Conservation (phyloP, 2,113 vertebrate genomes). For the Heterocephalus glaber region DNA sequence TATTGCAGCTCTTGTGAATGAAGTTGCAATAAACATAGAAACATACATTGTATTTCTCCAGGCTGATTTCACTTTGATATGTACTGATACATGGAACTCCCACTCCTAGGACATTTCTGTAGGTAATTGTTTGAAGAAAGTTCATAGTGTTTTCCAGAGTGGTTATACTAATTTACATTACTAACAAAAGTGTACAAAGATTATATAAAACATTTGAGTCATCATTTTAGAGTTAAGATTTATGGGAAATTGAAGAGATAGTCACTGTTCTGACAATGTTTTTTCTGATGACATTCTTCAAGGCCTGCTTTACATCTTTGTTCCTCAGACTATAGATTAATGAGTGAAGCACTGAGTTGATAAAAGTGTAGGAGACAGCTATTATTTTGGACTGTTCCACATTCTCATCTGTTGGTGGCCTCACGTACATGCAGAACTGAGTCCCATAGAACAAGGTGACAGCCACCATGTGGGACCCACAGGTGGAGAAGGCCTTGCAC, state of each 20-base stretch:
- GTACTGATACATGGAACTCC: too few species aligned
- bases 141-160: neutral
- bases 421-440: constrained; percentile 68
- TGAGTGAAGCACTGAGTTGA: constrained; percentile 59
- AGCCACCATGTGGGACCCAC: constrained; percentile 74
- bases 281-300: neutral
- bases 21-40: neutral
- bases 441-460: constrained; percentile 72
- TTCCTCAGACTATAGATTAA: constrained; percentile 70
- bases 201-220: neutral
- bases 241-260: too few species aligned
- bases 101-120: too few species aligned
- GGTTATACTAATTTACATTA: neutral
- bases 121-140: too few species aligned
- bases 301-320: constrained; percentile 65
- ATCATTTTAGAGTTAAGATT: too few species aligned
- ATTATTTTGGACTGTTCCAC: constrained; percentile 69
- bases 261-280: neutral
- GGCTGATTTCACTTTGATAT: neutral
- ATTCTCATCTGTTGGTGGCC: constrained; percentile 63
- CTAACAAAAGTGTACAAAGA: neutral
- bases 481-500: constrained; percentile 74
- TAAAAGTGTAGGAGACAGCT: constrained; percentile 71
- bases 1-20: neutral
- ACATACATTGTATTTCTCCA: neutral